Percentiles rank a stretch among this genome's conserved stretches.
Conservation (phyloP, 2,797 vertebrate species). For the Myripristis murdjan region DNA sequence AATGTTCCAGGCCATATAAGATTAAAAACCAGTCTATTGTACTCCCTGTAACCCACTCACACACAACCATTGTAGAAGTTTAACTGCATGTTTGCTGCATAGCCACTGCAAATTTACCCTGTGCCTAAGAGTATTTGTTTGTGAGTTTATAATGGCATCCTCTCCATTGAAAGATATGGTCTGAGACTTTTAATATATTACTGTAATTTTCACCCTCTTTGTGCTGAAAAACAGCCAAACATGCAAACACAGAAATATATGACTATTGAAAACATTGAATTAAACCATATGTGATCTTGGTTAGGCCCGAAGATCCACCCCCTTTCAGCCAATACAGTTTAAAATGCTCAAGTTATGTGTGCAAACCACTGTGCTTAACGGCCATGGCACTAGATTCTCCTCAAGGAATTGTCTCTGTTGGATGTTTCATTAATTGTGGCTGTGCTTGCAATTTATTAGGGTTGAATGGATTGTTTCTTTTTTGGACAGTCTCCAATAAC, state of each 20-base stretch:
- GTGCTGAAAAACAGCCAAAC: background rate
- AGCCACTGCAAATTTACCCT: conserved; percentile 12
- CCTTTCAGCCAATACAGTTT: background rate
- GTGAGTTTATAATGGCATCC: conserved; percentile 6
- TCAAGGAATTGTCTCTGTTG: conserved; percentile 70
- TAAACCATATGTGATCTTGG: background rate
- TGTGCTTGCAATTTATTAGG: conserved; percentile 84
- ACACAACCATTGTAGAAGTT: conserved; percentile 20
- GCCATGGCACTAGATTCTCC: conserved; percentile 63
- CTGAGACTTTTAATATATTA: conserved; percentile 15
- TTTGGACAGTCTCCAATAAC: conserved; percentile 91
- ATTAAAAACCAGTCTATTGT: conserved; percentile 36
- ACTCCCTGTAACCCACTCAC: conserved; percentile 34
- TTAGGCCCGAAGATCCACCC: background rate
- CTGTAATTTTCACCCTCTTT: conserved; percentile 16
- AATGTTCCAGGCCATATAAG: conserved; percentile 60
- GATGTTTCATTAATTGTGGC: conserved; percentile 86
- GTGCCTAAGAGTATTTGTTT: conserved; percentile 3
- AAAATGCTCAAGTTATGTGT: conserved; percentile 45
- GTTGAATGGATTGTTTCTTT: conserved; percentile 88
- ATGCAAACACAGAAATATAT: background rate
- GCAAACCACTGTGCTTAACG: conserved; percentile 65
- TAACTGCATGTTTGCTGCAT: conserved; percentile 10
- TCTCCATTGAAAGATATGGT: conserved; percentile 8
- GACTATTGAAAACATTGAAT: background rate